Evolutionary conservation across 2,888 invertebrate genomes (phyloP), one percentile per base, ranked within the genome.

Genomic region (Homarus gammarus): DNA sequence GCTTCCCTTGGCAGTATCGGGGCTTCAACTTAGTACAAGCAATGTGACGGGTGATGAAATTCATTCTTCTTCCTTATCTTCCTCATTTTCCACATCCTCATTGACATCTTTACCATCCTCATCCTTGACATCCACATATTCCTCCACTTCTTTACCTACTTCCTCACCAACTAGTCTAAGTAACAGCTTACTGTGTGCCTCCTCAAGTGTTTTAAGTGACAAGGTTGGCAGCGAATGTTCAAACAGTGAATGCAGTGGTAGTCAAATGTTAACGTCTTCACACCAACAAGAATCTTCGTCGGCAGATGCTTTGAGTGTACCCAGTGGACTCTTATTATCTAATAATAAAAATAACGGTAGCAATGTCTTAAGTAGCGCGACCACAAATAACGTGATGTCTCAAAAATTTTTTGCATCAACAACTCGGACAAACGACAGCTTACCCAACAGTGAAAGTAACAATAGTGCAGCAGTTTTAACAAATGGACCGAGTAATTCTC

Each of bases 81-180:
- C 89, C n/a, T 84, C 84, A 31, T 82, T 61, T 36, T 77, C 83
- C 49, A 72, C 79, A 61, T 78, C 33, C 27, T 36, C 77, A 84
- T 78, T 73, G 27, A 15, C 78, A 64, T 68, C 78, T 40, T 56
- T 49, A 61, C 56, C 89, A 51, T 79, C 84, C 70, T 84, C 84
- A 36, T 89, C 89, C 84, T 68, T 61, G 70, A 72, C 89, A n/a
- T 79, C 79, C 27, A 44, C 84, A 64, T 79, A 72, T 49, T 84
- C 79, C 83, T 84, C 79, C 44, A 73, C 79, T 6, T 79, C 89
- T 27, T 81, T 73, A 79, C 72, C 89, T 51, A 81, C 73, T 73
- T 89, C 89, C 79, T 79, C 84, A 89, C 89, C 84, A 85, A 89
- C 89, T 89, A 89, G 89, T 89, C 89, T 89, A 89, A 89, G 89